Base-by-base conservation (phyloP, 2,113 vertebrate species). In the Sorex araneus region DNA sequence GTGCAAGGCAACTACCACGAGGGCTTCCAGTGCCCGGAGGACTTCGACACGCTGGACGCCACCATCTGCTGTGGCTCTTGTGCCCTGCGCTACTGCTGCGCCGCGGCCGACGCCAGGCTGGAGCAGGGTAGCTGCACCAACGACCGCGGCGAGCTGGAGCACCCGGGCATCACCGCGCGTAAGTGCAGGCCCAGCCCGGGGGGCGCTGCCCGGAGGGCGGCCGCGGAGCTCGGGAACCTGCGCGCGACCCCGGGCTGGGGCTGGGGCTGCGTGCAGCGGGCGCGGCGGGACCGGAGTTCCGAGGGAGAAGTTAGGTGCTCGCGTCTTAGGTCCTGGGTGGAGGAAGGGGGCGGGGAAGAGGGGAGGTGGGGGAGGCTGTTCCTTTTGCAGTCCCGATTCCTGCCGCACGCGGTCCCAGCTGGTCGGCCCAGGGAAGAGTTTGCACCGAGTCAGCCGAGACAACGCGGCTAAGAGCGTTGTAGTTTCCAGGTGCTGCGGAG, bases 1-100 rank as follows among this genome's bases (percentile, higher is more conserved):
- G 90, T 94, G 79, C 98, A 97, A 80, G 99, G 99, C 87, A 98
- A 98, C 96, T 98, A 99, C 95, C 99, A 99, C 57, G 99, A 99
- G 1, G 99, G 99, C 16, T 99, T 99, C 97, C 99, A 99, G 97
- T 99, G 99, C 96, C 99, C 99, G 16, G 99, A 99, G 98, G 98
- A 98, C 97, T 99, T 99, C 97, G 99, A 99, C 96, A 98, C 99
- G 15, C 94, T 94, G 96, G 98, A 99, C 96, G 99, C 99, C 94
- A 99, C 98, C 32, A 99, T 99, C 97, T 99, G 99, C 98, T 99
- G 99, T 97, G 99, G 99, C 75, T 99, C 98, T 15, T 99, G 99
- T 97, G 96, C 98, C 8, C 98, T 99, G 94, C 98, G 99, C 67
- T 99, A 99, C 90, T 99, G 99, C 97, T 99, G 99, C 97, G 99